Evolutionary conservation across 2,113 vertebrate species (phyloP), one percentile per base, ranked within the genome.

Genomic region (Scomber colias): DNA sequence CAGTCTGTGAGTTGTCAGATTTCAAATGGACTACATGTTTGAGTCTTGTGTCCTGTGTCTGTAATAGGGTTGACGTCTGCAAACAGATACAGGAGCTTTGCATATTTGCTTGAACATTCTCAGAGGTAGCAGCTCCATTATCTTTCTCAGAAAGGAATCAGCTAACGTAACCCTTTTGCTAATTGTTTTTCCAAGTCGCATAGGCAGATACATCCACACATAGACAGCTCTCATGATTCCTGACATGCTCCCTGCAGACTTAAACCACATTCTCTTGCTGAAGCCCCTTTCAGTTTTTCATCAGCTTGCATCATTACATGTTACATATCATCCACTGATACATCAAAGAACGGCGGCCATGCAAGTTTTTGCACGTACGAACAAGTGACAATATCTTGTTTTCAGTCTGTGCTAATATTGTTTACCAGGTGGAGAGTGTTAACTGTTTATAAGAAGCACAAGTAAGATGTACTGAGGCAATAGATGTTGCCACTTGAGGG

Each of bases 271-370:
- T 77, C 44, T 21, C 48, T 77, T 72, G 50, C 76, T n/a, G 16
- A 75, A 46, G 19, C 49, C 77, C 45, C 15, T 67, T 84, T 86
- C 56, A 75, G 66, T 75, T 85, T 88, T 92, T 83, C 81, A 86
- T 81, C 88, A 89, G 65, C 81, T 90, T 79, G 66, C 81, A 81
- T 90, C 88, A 88, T 74, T 51, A 59, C 24, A 30, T 79, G 66
- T 81, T 77, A 82, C 71, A 60, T 75, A 82, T 80, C 74, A 75
- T 69, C 60, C 35, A n/a, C 16, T 30, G 75, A 72, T 31, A 72
- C 40, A 74, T 79, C 84, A 77, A 55, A 77, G 71, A 51, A 44
- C 15, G 1, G 53, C 13, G 9, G 27, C 61, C 10, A 11, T n/a
- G 65, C 59, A 61, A 21, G 57, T 67, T 35, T 48, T 11, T 48